These are phyloP conservation scores for Trypoxylon attenuatum DNA, from an alignment of 2,888 invertebrate genomes.

Conservation along the genomic window DNA sequence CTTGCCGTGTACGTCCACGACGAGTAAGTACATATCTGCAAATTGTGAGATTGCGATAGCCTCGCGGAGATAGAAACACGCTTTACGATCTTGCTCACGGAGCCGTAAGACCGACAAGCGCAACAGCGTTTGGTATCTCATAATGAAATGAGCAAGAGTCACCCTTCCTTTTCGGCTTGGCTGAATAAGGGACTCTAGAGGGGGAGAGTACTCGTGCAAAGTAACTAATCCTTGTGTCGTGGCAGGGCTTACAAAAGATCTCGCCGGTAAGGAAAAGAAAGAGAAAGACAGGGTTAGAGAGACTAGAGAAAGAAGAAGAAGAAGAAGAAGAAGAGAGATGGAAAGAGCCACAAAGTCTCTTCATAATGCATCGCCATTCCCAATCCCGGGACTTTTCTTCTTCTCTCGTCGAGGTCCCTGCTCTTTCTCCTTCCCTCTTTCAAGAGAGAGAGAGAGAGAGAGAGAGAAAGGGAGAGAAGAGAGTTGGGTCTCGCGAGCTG, in stretches of 20 bases:
- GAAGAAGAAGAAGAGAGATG: background rate
- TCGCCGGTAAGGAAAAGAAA: constrained; percentile 26
- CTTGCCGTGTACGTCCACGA: too few species aligned
- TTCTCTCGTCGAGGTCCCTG: constrained; percentile 22
- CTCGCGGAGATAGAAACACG: constrained; percentile 7
- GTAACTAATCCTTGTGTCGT: constrained; percentile 63
- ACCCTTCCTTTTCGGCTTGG: constrained; percentile 48
- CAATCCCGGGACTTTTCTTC: constrained; percentile 38
- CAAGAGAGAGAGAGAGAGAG: background rate
- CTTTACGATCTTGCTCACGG: background rate
- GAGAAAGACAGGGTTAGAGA: background rate
- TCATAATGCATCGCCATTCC: constrained; percentile 54
- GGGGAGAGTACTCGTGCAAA: constrained; percentile 49
- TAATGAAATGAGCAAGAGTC: constrained; percentile 61
- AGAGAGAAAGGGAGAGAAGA: background rate
- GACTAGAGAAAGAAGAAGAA: constrained; percentile 8
- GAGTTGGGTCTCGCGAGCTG: too few species aligned
- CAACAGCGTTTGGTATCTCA: constrained; percentile 24
- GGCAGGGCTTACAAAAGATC: constrained; percentile 55
- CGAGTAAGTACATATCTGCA: too few species aligned
- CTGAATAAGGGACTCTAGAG: constrained; percentile 64
- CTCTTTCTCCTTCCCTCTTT: background rate
- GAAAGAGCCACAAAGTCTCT: constrained; percentile 21
- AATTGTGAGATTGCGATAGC: too few species aligned
- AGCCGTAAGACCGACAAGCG: constrained; percentile 8